Evolutionary conservation across 2,113 vertebrate species (phyloP).

Genomic region (Cinclus mexicanus): DNA sequence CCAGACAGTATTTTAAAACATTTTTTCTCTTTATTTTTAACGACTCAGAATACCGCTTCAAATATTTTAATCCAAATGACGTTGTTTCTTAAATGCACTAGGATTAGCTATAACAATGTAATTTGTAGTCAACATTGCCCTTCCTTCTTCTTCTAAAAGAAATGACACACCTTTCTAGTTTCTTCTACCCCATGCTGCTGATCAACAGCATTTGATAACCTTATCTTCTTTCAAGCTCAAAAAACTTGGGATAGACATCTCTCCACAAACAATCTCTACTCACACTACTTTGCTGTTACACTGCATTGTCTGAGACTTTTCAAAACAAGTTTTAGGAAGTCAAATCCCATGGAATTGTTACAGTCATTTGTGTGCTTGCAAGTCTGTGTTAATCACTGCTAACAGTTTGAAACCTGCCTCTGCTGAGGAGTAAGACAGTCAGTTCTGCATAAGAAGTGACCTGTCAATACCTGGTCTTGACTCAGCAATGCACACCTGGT

Average conservation of each 20-base stretch:
- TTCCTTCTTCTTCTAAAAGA: not conserved
- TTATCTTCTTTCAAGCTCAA: not conserved
- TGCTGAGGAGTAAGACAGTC: not conserved
- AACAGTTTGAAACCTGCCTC: not conserved
- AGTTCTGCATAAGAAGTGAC: not conserved
- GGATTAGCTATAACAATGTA: not conserved
- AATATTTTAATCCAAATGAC: not conserved
- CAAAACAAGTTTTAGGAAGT: not conserved
- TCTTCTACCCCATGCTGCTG: not conserved
- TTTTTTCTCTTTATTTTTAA: not conserved
- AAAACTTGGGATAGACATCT: not conserved
- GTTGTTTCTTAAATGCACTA: not conserved
- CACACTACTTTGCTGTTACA: not conserved
- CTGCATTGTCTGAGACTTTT: not conserved
- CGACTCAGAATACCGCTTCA: not conserved
- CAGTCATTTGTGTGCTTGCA: not conserved
- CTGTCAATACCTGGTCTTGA: slow-evolving; percentile 29
- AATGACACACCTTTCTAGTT: not conserved
- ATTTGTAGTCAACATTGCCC: not conserved
- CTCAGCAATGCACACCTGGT: slow-evolving; percentile 22
- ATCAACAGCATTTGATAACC: not conserved
- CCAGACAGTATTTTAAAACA: not conserved
- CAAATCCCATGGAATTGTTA: not conserved
- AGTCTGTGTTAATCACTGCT: not conserved
- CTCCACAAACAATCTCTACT: not conserved